phyloP scores from a whole-genome alignment of 1,140 invertebrate species.

The Drosophila punjabiensis region DNA sequence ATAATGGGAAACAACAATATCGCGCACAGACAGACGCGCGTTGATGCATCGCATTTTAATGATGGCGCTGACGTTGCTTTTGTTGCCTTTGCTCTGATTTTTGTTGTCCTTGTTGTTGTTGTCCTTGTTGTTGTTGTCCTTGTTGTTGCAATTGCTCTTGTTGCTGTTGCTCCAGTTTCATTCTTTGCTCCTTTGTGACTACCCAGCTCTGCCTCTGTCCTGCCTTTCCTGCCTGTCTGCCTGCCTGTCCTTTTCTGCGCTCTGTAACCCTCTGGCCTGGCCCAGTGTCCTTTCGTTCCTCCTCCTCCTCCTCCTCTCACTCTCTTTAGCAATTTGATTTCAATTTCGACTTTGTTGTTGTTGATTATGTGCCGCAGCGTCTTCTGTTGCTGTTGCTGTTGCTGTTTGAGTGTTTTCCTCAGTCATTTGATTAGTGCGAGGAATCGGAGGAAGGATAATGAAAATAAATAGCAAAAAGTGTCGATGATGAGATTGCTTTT shows the following conservation, averaged over 20 bases:
- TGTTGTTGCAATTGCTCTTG: constrained; percentile 22
- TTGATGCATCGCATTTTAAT: constrained; percentile 62
- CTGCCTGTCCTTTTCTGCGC: background rate
- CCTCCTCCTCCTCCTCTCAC: background rate
- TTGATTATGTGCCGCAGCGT: constrained; percentile 36
- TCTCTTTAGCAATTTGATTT: constrained; percentile 65
- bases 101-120: background rate
- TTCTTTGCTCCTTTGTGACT: constrained; percentile 12
- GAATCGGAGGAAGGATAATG: constrained; percentile 55
- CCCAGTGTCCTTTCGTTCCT: constrained; percentile 2
- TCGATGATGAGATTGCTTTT: constrained; percentile 64
- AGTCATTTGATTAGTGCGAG: constrained; percentile 58
- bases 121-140: constrained; percentile 5
- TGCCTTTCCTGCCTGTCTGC: background rate
- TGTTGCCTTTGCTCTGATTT: background rate
- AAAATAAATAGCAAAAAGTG: constrained; percentile 65
- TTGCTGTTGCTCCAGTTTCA: constrained; percentile 18
- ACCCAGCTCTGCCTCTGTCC: background rate
- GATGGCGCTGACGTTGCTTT: constrained; percentile 19
- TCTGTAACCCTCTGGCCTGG: background rate
- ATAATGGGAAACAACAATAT: constrained; percentile 52
- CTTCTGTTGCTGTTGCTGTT: constrained; percentile 1
- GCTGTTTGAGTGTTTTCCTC: constrained; percentile 37
- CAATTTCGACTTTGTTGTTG: constrained; percentile 60
- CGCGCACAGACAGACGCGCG: constrained; percentile 15